Evolutionary conservation across 1,140 invertebrate species (phyloP).

Genomic region (Neodiprion pinetum): DNA sequence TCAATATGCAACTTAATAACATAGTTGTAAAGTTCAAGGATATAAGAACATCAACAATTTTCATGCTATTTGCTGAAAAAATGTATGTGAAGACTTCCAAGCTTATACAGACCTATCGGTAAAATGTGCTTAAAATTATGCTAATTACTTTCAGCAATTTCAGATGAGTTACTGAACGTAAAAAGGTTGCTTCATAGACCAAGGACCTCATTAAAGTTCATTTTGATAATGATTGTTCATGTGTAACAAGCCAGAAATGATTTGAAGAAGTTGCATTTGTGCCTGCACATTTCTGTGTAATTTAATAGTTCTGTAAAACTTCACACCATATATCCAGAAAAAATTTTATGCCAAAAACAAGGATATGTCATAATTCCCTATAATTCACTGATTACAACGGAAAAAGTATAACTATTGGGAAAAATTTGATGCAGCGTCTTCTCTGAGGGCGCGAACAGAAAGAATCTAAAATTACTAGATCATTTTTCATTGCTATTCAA

Average conservation of each 20-base stretch:
- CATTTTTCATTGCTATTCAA: too few relatives aligned
- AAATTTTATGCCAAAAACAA: conserved; percentile 1
- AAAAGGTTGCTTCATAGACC: background rate
- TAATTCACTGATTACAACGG: too few relatives aligned
- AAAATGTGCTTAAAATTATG: background rate
- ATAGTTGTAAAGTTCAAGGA: background rate
- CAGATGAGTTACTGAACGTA: too few relatives aligned
- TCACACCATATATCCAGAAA: background rate
- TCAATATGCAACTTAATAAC: background rate
- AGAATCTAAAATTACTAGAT: too few relatives aligned
- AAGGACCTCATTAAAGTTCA: background rate
- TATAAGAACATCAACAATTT: conserved; percentile 2
- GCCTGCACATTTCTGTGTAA: background rate
- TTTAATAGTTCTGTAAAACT: background rate
- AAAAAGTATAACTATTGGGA: too few relatives aligned
- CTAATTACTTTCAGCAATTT: too few relatives aligned
- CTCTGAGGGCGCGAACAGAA: too few relatives aligned
- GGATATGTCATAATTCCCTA: background rate
- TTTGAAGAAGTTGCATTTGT: background rate
- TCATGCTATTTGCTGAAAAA: background rate
- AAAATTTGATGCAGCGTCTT: too few relatives aligned
- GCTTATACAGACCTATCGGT: background rate
- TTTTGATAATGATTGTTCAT: background rate
- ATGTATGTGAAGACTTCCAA: background rate
- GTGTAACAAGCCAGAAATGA: background rate